These are phyloP conservation scores for Acrocephalus kingi DNA, from an alignment of 2,113 vertebrate species.

Conservation along the genomic window DNA sequence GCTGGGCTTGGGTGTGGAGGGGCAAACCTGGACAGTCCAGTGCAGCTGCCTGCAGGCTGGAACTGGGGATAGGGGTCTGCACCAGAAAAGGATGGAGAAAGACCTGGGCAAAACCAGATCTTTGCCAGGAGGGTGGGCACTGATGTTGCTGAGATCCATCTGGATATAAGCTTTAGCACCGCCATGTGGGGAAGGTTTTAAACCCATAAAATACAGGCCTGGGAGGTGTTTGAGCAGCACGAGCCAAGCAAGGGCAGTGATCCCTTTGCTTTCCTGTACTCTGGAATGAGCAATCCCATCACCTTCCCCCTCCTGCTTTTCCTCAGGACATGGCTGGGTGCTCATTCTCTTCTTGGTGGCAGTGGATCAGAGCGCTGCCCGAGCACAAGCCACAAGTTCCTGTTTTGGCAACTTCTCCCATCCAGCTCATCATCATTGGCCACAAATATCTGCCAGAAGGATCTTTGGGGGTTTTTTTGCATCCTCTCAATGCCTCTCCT, in stretches of 20 bases:
- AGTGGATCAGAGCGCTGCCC: accelerated
- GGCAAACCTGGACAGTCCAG: neutral
- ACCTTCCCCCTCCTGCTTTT: neutral
- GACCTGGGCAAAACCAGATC: neutral
- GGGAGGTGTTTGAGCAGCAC: neutral
- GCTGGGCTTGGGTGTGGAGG: neutral
- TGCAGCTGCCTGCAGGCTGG: neutral
- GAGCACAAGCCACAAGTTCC: accelerated
- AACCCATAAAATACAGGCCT: neutral
- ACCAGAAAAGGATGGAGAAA: neutral
- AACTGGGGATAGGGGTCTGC: neutral
- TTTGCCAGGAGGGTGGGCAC: neutral
- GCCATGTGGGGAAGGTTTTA: neutral
- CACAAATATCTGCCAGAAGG: neutral
- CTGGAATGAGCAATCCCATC: neutral
- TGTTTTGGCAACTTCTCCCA: neutral
- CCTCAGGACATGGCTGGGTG: neutral
- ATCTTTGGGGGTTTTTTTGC: neutral
- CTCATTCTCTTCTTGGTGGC: neutral
- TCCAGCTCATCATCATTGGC: accelerated
- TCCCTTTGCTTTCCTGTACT: neutral
- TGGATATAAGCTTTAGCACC: neutral
- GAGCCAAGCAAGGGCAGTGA: neutral
- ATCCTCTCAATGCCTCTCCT: neutral
- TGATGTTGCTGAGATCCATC: accelerated